A percentile compares a stretch with the other conserved stretches of the same genome.
phyloP scores from a whole-genome alignment of 2,113 vertebrate genomes.

The Microtus pennsylvanicus region DNA sequence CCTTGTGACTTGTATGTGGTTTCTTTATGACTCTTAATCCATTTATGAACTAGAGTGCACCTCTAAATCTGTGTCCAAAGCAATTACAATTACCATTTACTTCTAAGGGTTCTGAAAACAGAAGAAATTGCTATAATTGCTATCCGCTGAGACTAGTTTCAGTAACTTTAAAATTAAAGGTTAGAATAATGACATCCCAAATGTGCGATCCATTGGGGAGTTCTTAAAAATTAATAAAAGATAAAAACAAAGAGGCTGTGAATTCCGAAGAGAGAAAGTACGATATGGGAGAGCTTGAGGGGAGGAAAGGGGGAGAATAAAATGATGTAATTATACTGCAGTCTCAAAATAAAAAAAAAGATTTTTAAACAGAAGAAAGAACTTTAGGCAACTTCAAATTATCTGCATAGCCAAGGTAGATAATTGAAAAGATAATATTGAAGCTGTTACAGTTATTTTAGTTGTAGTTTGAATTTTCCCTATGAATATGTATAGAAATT shows the following conservation, averaged over 20 bases:
- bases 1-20: background rate
- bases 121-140: background rate
- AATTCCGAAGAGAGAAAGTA: background rate
- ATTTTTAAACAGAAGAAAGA: background rate
- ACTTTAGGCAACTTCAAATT: background rate
- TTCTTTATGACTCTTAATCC: background rate
- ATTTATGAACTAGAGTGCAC: background rate
- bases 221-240: background rate
- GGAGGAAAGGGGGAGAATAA: too few relatives aligned
- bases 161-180: constrained; percentile 52
- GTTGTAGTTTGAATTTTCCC: background rate
- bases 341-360: background rate
- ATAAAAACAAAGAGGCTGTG: background rate
- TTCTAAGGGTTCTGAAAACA: background rate
- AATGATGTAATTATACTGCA: background rate
- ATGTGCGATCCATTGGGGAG: background rate
- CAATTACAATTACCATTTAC: background rate
- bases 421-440: background rate
- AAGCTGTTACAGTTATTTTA: background rate
- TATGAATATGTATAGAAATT: background rate
- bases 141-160: background rate
- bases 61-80: background rate
- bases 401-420: background rate
- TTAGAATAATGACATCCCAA: background rate
- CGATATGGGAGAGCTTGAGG: too few relatives aligned